A percentile compares a stretch with the other conserved stretches of the same genome.
Conservation (phyloP, 2,797 vertebrate species). For the Syngnathus acus region DNA sequence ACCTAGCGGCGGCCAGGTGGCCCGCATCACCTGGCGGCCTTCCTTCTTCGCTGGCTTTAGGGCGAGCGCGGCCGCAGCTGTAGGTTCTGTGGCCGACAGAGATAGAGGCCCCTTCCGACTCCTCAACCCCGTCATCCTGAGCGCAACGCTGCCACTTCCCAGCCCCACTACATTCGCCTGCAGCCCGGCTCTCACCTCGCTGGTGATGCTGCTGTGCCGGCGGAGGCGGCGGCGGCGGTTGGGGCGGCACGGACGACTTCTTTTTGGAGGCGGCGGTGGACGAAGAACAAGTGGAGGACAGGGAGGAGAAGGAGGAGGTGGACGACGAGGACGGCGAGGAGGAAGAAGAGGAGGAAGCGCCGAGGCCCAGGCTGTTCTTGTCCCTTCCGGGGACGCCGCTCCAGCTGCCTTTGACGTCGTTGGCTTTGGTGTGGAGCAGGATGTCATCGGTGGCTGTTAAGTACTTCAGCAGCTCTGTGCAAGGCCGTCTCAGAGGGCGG, state of each 20-base stretch:
- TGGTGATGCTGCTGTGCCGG: conserved; percentile 81
- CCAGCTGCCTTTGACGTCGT: conserved; percentile 69
- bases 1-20: conserved; percentile 75
- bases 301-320: conserved; percentile 72
- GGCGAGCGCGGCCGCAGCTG: conserved; percentile 64
- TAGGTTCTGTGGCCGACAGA: conserved; percentile 59
- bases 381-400: conserved; percentile 76
- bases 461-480: conserved; percentile 99
- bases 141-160: conserved; percentile 74
- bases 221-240: conserved; percentile 76
- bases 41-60: conserved; percentile 73
- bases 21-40: conserved; percentile 71
- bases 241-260: conserved; percentile 77
- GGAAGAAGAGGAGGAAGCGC: conserved; percentile 67
- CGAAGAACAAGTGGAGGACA: conserved; percentile 73
- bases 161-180: conserved; percentile 65
- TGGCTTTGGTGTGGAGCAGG: conserved; percentile 87
- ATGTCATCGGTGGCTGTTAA: conserved; percentile 94
- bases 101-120: conserved; percentile 58
- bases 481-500: conserved; percentile 92
- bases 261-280: conserved; percentile 80
- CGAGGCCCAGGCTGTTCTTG: conserved; percentile 73
- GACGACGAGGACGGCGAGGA: conserved; percentile 72
- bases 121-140: conserved; percentile 66
- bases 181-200: conserved; percentile 84